Base-by-base conservation (phyloP, 2,888 invertebrate species). In the Mimachlamys varia region DNA sequence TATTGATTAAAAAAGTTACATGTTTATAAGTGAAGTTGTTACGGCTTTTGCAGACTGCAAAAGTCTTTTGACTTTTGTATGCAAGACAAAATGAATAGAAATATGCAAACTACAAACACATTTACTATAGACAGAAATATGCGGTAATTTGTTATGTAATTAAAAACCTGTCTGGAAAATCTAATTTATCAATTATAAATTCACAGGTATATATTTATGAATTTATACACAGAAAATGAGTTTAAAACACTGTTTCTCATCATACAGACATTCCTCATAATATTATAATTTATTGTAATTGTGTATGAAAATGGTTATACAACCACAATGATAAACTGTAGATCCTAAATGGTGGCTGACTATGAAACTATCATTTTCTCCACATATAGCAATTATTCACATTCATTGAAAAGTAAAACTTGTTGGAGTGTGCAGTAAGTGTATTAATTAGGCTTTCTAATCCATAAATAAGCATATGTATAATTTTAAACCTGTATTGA, bases 171-270 rank as follows among this genome's bases (percentile, higher is more conserved):
- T 76, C 76, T 76, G 27, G 76, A 27, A 76, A 76, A 33, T 76
- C 4, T 76, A 76, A 76, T 76, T 76, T 27, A 76, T 76, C 76
- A 76, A 76, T 33, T 76, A 76, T 76, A 76, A 76, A 76, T 76
- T 76, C 76, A 76, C 76, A 76, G 76, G 13, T 76, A 76, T 76
- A 44, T 44, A 76, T 76, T 13, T 76, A 58, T 58, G 58, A 76
- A 76, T 27, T 76, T 76, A 76, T 76, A 76, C 76, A 76, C 33
- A 33, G 12, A 76, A 33, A 33, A 33, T 76, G 53, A 12, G 19
- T 27, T 76, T 76, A 76, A 76, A 76, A 27, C 76, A 76, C 76
- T 33, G 13, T 76, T 76, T 53, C 19, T 53, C 19, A 17, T 53
- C 19, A 53, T 27, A 12, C 33, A 76, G 27, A 33, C 27, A 58